phyloP scores from a whole-genome alignment of 1,140 invertebrate genomes.

The Proales similis region DNA sequence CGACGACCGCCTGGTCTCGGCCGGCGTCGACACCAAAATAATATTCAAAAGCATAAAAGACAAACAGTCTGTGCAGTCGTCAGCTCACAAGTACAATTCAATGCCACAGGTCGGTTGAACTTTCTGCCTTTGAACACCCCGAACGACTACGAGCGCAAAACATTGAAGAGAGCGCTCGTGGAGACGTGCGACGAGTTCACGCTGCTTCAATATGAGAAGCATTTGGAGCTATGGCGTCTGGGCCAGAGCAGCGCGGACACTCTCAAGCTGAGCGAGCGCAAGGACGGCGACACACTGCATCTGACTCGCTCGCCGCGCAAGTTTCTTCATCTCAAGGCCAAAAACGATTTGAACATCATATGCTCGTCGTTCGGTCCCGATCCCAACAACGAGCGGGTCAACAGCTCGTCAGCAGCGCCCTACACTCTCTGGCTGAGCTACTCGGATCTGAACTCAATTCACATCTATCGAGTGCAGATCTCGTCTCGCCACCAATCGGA shows the following conservation, averaged over 20 bases:
- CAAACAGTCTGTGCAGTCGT: neutral
- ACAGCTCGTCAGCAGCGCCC: too few relatives aligned
- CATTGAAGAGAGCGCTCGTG: slow-evolving; percentile 55
- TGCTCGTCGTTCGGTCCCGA: slow-evolving; percentile 50
- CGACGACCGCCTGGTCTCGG: slow-evolving; percentile 42
- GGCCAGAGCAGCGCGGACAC: slow-evolving; percentile 47
- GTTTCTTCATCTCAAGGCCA: slow-evolving; percentile 60
- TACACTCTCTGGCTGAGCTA: slow-evolving; percentile 21
- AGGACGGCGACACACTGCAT: slow-evolving; percentile 45
- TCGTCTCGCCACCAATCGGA: slow-evolving; percentile 12
- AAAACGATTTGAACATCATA: slow-evolving; percentile 60
- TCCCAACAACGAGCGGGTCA: neutral
- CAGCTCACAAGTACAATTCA: slow-evolving; percentile 27
- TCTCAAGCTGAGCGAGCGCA: slow-evolving; percentile 5
- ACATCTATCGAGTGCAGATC: slow-evolving; percentile 25
- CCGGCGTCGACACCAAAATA: slow-evolving; percentile 39
- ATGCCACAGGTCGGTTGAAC: slow-evolving; percentile 33
- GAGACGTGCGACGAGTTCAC: slow-evolving; percentile 59
- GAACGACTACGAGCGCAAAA: slow-evolving; percentile 21
- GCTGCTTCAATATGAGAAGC: slow-evolving; percentile 63
- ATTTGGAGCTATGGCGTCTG: slow-evolving; percentile 61
- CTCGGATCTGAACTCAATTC: slow-evolving; percentile 30
- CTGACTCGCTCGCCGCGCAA: slow-evolving; percentile 60
- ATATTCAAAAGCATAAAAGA: slow-evolving; percentile 35
- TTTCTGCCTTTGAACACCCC: slow-evolving; percentile 14